Evolutionary conservation across 2,888 invertebrate genomes (phyloP).

Genomic region (Apotomis capreana): DNA sequence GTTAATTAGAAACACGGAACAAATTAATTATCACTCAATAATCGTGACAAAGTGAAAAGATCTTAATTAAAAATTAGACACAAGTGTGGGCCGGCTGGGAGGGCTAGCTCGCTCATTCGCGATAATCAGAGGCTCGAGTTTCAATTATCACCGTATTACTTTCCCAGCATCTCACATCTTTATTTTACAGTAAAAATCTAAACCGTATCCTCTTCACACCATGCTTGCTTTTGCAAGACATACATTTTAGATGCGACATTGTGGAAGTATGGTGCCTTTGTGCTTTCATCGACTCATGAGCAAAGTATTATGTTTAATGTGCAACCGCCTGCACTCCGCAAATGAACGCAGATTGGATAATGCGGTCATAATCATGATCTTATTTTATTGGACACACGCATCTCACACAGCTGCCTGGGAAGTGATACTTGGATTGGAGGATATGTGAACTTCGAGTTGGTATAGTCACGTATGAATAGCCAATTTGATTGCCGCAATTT

Average conservation of each 20-base stretch:
- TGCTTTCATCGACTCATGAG: constrained; percentile 59
- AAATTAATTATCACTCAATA: constrained; percentile 17
- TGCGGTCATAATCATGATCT: constrained; percentile 36
- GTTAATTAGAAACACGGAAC: constrained; percentile 5
- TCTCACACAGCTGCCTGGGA: constrained; percentile 18
- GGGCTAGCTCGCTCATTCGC: constrained; percentile 56
- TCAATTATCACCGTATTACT: constrained; percentile 51
- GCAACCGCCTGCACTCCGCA: constrained; percentile 35
- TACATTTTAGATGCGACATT: not conserved
- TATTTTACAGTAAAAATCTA: not conserved
- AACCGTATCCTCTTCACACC: not conserved
- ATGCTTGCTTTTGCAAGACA: constrained; percentile 1
- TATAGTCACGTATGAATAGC: too few relatives aligned
- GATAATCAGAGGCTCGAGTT: constrained; percentile 67
- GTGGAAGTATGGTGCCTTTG: constrained; percentile 4
- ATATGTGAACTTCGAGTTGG: not conserved
- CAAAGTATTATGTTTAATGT: constrained; percentile 47
- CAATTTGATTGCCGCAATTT: too few relatives aligned
- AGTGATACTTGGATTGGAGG: not conserved
- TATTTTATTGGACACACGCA: constrained; percentile 32
- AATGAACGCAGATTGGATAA: constrained; percentile 39
- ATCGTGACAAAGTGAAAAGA: constrained; percentile 24
- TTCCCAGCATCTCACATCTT: too few relatives aligned
- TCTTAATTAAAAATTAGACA: constrained; percentile 33
- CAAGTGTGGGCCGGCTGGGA: constrained; percentile 23